phyloP scores from a whole-genome alignment of 2,888 invertebrate genomes.

The Mimas tiliae region DNA sequence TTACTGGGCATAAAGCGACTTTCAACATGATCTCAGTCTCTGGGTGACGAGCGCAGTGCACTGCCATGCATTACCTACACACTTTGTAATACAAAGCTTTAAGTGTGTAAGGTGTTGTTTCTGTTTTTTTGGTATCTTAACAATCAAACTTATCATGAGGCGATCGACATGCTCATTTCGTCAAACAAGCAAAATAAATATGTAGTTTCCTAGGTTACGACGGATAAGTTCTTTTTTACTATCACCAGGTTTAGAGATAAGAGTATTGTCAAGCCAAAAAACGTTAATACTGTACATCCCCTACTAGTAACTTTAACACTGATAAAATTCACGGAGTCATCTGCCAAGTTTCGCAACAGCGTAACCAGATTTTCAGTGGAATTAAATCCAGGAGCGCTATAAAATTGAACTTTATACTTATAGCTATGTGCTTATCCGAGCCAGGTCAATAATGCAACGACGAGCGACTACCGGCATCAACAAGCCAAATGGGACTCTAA shows the following conservation, averaged over 20 bases:
- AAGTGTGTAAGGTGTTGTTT: no score
- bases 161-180: no score
- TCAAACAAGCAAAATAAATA: no score
- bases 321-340: constrained; percentile 10
- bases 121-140: no score
- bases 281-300: not conserved
- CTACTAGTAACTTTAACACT: not conserved
- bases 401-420: constrained; percentile 34
- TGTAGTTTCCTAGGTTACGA: no score
- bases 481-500: constrained; percentile 58
- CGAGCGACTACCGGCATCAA: constrained; percentile 55
- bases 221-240: not conserved
- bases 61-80: no score
- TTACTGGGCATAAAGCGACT: no score
- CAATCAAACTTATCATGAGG: no score
- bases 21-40: no score
- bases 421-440: constrained; percentile 42
- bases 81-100: no score
- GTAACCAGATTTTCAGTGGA: constrained; percentile 28
- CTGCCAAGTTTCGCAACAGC: constrained; percentile 24
- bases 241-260: not conserved
- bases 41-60: no score
- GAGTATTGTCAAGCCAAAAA: not conserved
- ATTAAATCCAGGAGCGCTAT: constrained; percentile 32
- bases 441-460: constrained; percentile 52